Percentiles rank a stretch among this genome's conserved stretches.
These are phyloP conservation scores for Cydia splendana DNA, from an alignment of 1,140 invertebrate genomes.

Conservation along the genomic window DNA sequence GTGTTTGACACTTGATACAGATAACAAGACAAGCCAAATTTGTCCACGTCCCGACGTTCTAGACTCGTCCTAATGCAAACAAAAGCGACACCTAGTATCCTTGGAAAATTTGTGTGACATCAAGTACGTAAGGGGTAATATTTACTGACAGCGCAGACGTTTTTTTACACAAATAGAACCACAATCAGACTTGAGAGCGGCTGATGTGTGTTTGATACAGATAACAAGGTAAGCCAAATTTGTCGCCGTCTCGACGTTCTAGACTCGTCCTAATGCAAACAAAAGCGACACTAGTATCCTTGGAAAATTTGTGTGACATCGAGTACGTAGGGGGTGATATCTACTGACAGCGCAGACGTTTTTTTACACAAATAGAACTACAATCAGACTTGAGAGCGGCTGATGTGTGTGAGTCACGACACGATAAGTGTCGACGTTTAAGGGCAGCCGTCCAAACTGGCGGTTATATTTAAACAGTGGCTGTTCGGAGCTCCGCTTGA, in stretches of 20 bases:
- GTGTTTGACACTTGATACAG: neutral
- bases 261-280: neutral
- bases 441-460: constrained; percentile 27
- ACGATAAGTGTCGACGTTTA: constrained; percentile 12
- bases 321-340: neutral
- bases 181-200: neutral
- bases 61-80: neutral
- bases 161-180: constrained; percentile 9
- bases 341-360: neutral
- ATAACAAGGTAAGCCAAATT: neutral
- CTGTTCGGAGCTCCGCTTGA: neutral
- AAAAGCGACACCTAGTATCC: neutral
- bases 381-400: neutral
- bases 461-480: constrained; percentile 29
- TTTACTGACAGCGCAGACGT: neutral
- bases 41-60: no score
- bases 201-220: neutral
- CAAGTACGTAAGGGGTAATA: constrained; percentile 1
- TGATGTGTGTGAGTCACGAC: constrained; percentile 19
- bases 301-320: neutral
- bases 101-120: neutral
- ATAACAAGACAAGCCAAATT: neutral
- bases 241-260: no score
- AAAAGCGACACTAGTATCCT: neutral
- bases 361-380: constrained; percentile 11